These are phyloP conservation scores for Aphrocallistes beatrix DNA, from an alignment of 37 sponge, comb jelly and placozoan genomes.

Conservation along the genomic window DNA sequence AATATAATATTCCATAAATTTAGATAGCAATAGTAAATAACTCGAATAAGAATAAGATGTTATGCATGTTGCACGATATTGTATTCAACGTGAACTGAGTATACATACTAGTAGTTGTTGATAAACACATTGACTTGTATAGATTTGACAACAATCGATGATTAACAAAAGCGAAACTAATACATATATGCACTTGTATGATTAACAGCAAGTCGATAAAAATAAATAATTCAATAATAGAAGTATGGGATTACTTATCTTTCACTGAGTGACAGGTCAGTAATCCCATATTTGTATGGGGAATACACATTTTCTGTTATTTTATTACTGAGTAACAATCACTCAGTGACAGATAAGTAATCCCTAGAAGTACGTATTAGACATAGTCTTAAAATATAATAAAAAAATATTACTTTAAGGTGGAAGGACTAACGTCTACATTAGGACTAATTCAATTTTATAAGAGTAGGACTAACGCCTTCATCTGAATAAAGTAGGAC, in stretches of 20 bases:
- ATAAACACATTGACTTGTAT: not conserved
- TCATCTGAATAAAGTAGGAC: not conserved
- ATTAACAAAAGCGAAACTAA: not conserved
- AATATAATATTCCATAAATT: not conserved
- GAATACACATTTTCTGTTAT: not conserved
- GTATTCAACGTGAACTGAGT: not conserved
- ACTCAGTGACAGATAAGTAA: not conserved
- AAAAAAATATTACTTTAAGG: not conserved
- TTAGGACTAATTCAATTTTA: not conserved
- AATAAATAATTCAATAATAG: not conserved
- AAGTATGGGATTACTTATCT: not conserved
- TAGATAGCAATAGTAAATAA: not conserved
- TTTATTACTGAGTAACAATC: no score
- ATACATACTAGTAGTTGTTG: not conserved
- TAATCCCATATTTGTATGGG: not conserved
- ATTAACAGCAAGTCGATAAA: not conserved
- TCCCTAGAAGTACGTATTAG: not conserved
- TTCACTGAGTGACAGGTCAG: no score
- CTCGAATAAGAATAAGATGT: not conserved
- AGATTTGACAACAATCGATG: not conserved
- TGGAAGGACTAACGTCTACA: not conserved
- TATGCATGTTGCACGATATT: not conserved
- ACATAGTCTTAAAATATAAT: not conserved
- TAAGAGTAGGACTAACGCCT: not conserved
- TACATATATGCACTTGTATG: not conserved